These are phyloP conservation scores for Hipparchia semele DNA, from an alignment of 2,888 invertebrate species.

Conservation along the genomic window DNA sequence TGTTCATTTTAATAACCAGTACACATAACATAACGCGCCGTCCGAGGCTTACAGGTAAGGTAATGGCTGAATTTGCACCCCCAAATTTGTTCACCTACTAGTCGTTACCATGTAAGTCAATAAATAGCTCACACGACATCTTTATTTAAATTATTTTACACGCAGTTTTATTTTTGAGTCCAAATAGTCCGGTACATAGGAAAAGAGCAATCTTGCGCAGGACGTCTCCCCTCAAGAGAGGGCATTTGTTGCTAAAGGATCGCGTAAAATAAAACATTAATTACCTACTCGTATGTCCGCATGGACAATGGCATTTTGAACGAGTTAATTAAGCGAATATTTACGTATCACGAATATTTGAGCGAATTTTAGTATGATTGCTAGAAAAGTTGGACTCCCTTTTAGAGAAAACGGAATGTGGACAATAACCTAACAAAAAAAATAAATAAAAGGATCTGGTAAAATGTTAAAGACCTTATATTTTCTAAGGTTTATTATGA, in stretches of 20 bases:
- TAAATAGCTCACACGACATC: too few species aligned
- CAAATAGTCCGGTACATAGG: not conserved
- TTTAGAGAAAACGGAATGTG: not conserved
- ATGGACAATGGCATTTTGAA: not conserved
- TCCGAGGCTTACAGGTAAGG: too few species aligned
- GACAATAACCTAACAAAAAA: not conserved
- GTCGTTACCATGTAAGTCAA: too few species aligned
- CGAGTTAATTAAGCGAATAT: slow-evolving; percentile 9
- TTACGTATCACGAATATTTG: not conserved
- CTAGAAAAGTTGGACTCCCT: not conserved
- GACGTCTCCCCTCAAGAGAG: not conserved
- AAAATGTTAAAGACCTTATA: too few species aligned
- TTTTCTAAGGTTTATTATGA: too few species aligned
- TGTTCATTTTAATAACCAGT: too few species aligned
- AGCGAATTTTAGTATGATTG: slow-evolving; percentile 8
- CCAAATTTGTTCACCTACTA: too few species aligned
- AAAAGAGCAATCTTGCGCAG: not conserved
- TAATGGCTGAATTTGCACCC: too few species aligned
- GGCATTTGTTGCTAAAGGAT: not conserved
- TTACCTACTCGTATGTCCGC: not conserved
- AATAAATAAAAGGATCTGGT: not conserved
- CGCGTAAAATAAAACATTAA: not conserved
- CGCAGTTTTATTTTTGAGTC: not conserved
- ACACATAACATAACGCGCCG: too few species aligned
- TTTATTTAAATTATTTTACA: too few species aligned